Evolutionary conservation across 1,140 invertebrate species (phyloP).

Genomic region (Chelonus insularis): DNA sequence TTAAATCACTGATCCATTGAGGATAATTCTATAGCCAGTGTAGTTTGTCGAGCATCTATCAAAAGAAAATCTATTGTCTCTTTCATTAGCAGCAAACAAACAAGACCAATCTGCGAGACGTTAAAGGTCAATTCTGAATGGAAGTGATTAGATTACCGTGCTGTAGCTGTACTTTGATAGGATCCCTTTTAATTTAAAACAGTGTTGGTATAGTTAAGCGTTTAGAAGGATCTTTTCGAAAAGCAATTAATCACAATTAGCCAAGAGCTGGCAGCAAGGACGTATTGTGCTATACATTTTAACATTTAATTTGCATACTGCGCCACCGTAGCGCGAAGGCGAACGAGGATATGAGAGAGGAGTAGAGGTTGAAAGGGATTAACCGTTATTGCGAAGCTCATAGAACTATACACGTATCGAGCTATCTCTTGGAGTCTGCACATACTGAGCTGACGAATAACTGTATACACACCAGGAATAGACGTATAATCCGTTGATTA

Average conservation of each 20-base stretch:
- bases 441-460: slow-evolving; percentile 16
- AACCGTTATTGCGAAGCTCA: slow-evolving; percentile 33
- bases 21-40: too few species aligned
- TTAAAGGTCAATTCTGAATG: too few species aligned
- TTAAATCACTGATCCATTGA: too few species aligned
- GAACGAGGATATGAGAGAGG: not conserved
- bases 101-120: not conserved
- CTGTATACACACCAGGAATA: slow-evolving; percentile 18
- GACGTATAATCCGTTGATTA: slow-evolving; percentile 29
- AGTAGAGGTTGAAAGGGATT: slow-evolving; percentile 21
- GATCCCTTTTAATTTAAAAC: not conserved
- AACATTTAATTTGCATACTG: slow-evolving; percentile 48
- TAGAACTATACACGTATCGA: slow-evolving; percentile 16
- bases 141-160: too few species aligned
- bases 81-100: not conserved
- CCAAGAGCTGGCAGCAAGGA: slow-evolving; percentile 26
- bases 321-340: slow-evolving; percentile 19
- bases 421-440: slow-evolving; percentile 1
- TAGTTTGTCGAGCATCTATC: slow-evolving; percentile 8
- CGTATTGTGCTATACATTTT: slow-evolving; percentile 45
- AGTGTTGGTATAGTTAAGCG: not conserved
- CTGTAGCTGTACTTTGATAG: not conserved
- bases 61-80: slow-evolving; percentile 9
- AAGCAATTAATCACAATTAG: slow-evolving; percentile 49
- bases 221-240: slow-evolving; percentile 9